Evolutionary conservation across 1,140 invertebrate genomes (phyloP).

Genomic region (Tetramorium alpestre): DNA sequence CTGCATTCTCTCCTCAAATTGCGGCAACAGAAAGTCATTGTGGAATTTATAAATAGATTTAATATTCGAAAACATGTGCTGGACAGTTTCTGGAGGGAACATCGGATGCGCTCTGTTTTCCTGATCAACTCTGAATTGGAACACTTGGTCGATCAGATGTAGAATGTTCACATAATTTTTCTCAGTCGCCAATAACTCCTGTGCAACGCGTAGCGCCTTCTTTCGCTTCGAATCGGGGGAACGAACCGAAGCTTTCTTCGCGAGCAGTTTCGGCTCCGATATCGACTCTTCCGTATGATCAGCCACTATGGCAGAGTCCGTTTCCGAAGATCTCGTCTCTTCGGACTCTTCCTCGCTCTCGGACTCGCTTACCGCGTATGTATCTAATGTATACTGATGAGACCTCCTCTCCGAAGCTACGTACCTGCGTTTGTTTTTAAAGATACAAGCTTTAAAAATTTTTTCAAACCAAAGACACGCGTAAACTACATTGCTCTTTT

Average conservation of each 20-base stretch:
- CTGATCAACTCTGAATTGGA: constrained; percentile 85
- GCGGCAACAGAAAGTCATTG: constrained; percentile 89
- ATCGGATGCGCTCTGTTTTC: constrained; percentile 85
- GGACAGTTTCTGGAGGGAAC: constrained; percentile 83
- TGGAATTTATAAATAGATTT: constrained; percentile 87
- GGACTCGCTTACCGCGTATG: constrained; percentile 83
- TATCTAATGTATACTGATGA: constrained; percentile 75
- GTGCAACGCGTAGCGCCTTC: constrained; percentile 87
- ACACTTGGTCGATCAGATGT: constrained; percentile 90
- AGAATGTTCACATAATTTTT: constrained; percentile 90
- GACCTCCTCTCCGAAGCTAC: constrained; percentile 78
- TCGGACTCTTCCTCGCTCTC: constrained; percentile 85
- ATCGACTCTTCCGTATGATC: constrained; percentile 71
- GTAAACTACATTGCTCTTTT: neutral
- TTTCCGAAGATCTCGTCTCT: constrained; percentile 79
- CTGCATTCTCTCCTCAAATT: constrained; percentile 88
- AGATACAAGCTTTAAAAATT: neutral
- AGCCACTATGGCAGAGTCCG: constrained; percentile 74
- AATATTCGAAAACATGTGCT: constrained; percentile 85
- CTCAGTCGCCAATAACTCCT: constrained; percentile 90
- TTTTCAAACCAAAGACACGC: neutral
- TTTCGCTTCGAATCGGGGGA: constrained; percentile 78
- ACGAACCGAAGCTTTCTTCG: constrained; percentile 53
- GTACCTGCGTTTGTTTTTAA: constrained; percentile 73
- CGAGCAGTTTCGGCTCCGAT: constrained; percentile 66